phyloP scores from a whole-genome alignment of 1,140 invertebrate genomes.

The Trichonephila inaurata region DNA sequence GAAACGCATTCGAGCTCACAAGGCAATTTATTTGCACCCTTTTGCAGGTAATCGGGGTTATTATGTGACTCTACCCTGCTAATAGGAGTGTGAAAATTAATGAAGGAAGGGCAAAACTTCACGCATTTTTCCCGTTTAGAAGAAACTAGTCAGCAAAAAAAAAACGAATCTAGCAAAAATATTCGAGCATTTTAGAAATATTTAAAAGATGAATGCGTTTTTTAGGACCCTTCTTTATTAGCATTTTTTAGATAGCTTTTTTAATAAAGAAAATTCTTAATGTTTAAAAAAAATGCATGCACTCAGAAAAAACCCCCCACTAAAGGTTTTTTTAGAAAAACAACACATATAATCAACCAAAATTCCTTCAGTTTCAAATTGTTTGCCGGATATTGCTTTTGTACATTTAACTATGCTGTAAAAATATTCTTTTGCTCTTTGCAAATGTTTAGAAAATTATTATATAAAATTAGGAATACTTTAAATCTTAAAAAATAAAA shows the following conservation, averaged over 20 bases:
- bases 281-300: not conserved
- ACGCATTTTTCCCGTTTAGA: not conserved
- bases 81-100: not conserved
- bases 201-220: not conserved
- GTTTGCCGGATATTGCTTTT: no score
- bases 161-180: not conserved
- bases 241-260: not conserved
- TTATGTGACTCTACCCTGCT: not conserved
- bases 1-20: slow-evolving; percentile 11
- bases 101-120: not conserved
- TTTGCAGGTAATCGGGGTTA: slow-evolving; percentile 6
- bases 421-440: no score
- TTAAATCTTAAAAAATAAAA: no score
- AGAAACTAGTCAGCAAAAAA: not conserved
- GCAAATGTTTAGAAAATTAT: no score
- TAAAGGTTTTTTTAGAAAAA: not conserved
- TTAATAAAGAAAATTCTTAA: not conserved
- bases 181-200: not conserved
- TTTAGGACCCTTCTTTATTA: not conserved
- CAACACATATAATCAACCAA: no score
- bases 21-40: slow-evolving; percentile 25
- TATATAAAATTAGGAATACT: no score
- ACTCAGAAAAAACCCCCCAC: not conserved
- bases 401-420: no score
- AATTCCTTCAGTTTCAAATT: no score